These are phyloP conservation scores for Dasysyrphus albostriatus DNA, from an alignment of 2,888 invertebrate genomes.

Conservation along the genomic window DNA sequence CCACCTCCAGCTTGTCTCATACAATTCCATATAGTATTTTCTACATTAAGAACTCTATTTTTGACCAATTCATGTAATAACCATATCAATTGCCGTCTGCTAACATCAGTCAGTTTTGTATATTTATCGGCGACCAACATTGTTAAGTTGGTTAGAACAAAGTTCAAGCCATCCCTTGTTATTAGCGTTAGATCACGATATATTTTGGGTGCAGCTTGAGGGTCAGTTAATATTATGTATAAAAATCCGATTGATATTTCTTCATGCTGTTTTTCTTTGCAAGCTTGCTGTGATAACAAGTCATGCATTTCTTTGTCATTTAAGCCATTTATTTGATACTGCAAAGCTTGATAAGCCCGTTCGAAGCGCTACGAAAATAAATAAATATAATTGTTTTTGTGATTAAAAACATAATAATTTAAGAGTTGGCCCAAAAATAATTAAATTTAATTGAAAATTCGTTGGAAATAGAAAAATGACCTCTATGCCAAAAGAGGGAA, in stretches of 20 bases:
- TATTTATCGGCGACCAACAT: conserved; percentile 95
- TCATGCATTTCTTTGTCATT: conserved; percentile 98
- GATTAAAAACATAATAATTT: no score
- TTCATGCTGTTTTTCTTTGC: conserved; percentile 94
- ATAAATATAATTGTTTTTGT: neutral
- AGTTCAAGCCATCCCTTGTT: conserved; percentile 93
- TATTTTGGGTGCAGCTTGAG: conserved; percentile 91
- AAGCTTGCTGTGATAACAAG: conserved; percentile 93
- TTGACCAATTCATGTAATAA: conserved; percentile 95
- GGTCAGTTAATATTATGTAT: conserved; percentile 93
- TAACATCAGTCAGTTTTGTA: conserved; percentile 92
- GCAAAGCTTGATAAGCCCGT: conserved; percentile 91
- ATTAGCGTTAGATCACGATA: conserved; percentile 96
- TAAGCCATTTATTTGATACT: conserved; percentile 91
- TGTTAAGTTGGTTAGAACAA: conserved; percentile 92
- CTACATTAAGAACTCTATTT: conserved; percentile 93
- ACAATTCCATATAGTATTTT: conserved; percentile 95
- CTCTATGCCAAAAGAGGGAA: no score
- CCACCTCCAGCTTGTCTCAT: conserved; percentile 98
- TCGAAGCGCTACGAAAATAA: conserved; percentile 91
- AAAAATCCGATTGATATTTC: conserved; percentile 96
- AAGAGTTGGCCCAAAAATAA: no score
- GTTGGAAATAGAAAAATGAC: no score
- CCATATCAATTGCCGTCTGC: conserved; percentile 94
- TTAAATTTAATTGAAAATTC: no score